These are phyloP conservation scores for Euphonia xanthogaster DNA, from an alignment of 2,797 vertebrate species.

Conservation along the genomic window DNA sequence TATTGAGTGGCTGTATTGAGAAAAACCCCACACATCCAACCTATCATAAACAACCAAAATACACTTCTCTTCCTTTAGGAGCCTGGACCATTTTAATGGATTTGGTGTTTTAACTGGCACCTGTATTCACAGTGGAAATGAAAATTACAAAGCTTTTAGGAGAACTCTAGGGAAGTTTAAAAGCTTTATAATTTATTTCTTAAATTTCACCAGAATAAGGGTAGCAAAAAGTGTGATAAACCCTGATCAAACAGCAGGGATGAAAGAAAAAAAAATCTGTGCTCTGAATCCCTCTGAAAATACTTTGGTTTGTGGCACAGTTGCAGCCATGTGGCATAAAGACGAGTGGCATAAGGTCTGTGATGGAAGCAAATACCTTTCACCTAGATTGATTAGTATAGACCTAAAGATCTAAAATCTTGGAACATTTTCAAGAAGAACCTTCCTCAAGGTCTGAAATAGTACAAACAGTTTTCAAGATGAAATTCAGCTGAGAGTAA, in stretches of 20 bases:
- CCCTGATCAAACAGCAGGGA: background rate
- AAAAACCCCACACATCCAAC: background rate
- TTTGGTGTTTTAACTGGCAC: background rate
- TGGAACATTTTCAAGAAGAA: background rate
- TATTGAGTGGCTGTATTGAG: background rate
- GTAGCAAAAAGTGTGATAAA: background rate
- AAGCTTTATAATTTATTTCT: background rate
- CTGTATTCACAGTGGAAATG: background rate
- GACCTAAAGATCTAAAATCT: background rate
- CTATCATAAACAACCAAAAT: background rate
- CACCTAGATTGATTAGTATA: background rate
- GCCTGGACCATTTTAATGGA: background rate
- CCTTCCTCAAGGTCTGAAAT: background rate
- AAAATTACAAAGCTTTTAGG: background rate
- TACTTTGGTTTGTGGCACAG: background rate
- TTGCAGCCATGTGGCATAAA: background rate
- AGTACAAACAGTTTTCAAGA: background rate
- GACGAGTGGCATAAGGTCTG: background rate
- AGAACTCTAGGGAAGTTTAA: background rate
- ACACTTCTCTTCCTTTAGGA: background rate
- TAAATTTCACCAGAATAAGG: background rate
- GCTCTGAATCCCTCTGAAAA: background rate
- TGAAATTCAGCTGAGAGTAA: background rate
- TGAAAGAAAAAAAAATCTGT: background rate
- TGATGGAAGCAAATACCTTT: background rate